Evolutionary conservation across 2,888 invertebrate genomes (phyloP), one percentile per base, ranked within the genome.

Genomic region (Julus scandinavius): DNA sequence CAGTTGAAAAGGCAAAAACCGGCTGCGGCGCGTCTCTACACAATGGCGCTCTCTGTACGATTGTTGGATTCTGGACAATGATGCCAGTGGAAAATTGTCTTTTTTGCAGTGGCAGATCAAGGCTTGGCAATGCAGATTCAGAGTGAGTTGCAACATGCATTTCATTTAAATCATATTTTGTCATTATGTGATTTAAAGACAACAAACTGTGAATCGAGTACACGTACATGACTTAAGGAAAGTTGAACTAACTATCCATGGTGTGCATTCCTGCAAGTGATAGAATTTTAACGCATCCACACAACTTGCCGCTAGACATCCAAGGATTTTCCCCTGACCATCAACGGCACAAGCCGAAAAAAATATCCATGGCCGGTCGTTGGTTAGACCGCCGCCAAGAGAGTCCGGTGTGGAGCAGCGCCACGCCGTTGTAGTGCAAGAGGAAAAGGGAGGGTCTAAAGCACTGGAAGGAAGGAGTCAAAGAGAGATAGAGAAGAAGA

Each of bases 401-500:
- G 72, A 7, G 72, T 20, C 29, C 17, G 17, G 17, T 72, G 72
- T 7, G 72, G 29, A 72, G 72, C 72, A 72, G 72, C 29, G 72
- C 72, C 7, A 29, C 11, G 72, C 72, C 72, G 72, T 7, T 7
- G 72, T 72, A 29, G 72, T 72, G 72, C 72, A 9, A 72, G 72
- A 72, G 72, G 72, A 72, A 72, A 9, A 5, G 63, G 63, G 63
- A 63, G n/a, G 72, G 9, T 17, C 72, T 72, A 72, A 72, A 72
- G 72, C 72, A 72, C 72, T 72, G 72, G 20, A 72, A 29, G 72
- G 29, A 72, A 54, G 72, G 29, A 72, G 20, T 72, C 29, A 72
- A 72, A 72, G 72, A 72, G 72, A n/a, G n/a, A n/a, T n/a, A 72
- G 72, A 72, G 20, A 63, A 63, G 63, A 72, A 72, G 72, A 72